Base-by-base conservation (phyloP, 2,888 invertebrate species). In the Coleophora flavipennella region DNA sequence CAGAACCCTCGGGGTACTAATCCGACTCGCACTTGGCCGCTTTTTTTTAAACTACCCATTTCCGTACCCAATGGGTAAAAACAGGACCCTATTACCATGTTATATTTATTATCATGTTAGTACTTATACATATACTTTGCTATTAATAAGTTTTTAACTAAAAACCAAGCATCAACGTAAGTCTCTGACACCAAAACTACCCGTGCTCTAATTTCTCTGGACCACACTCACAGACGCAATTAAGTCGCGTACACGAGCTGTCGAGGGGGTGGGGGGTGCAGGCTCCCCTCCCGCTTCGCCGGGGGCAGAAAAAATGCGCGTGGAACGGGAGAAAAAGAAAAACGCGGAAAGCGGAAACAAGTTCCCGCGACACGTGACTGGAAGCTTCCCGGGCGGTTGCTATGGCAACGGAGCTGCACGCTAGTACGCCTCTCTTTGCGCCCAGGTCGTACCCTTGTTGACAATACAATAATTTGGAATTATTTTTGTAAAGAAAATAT, bases 181-280 rank as follows among this genome's bases (percentile, higher is more conserved):
- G 44, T 46, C 64, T 72, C 78, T 79, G 70, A 64, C 50, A 47
- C 28, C 27, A 26, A 31, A 50, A 51, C 59, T 76, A 70, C 57
- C 54, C 75, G 59, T 53, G 80, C 65, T 78, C 81, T 83, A 80
- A 83, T 81, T 83, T 83, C 78, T 80, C 74, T 74, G 80, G 77
- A 80, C 83, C 83, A 83, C 83, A 80, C 83, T 80, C 83, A 83
- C 84, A 83, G 83, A 77, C 83, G 81, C 83, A 83, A 83, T 84
- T 83, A 84, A 84, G 84, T 77, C 74, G 67, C 79, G 77, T 77
- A 79, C 79, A 79, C 79, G 76, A 72, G 76, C 67, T 63, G 62
- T 64, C 53, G 67, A 65, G 70, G 67, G 66, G 45, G 51, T 43
- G 39, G 48, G 40, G 44, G 34, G 33, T 47, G 47, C 58, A 54